Percentiles rank a stretch among this genome's conserved stretches.
Evolutionary conservation across 1,140 invertebrate species (phyloP).

Genomic region (Drosophila willistoni): DNA sequence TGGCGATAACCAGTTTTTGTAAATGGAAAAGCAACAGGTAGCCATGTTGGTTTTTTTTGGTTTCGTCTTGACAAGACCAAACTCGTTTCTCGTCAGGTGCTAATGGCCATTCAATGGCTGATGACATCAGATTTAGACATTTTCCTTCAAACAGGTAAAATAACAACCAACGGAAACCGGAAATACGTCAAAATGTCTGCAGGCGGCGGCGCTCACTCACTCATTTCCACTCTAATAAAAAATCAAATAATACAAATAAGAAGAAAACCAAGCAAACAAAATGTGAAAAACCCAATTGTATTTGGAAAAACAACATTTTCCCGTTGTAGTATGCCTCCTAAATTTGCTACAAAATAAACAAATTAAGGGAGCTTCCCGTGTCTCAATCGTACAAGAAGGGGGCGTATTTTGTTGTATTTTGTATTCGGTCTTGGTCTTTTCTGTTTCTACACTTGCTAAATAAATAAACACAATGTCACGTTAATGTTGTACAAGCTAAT

Average conservation of each 20-base stretch:
- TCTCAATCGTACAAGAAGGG: slow-evolving; percentile 30
- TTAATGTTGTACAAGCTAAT: slow-evolving; percentile 72
- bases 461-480: slow-evolving; percentile 76
- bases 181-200: slow-evolving; percentile 46
- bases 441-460: slow-evolving; percentile 53
- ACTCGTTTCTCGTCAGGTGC: slow-evolving; percentile 28
- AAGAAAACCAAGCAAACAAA: slow-evolving; percentile 13
- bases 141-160: slow-evolving; percentile 54
- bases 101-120: slow-evolving; percentile 48
- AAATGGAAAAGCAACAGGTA: slow-evolving; percentile 65
- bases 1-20: slow-evolving; percentile 64
- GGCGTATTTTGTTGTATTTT: slow-evolving; percentile 62
- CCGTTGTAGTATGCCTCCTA: slow-evolving; percentile 39
- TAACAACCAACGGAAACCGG: slow-evolving; percentile 75
- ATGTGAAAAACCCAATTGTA: slow-evolving; percentile 34
- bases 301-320: slow-evolving; percentile 54
- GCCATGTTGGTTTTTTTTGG: slow-evolving; percentile 27
- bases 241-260: not conserved
- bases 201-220: slow-evolving; percentile 47
- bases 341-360: slow-evolving; percentile 60
- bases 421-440: slow-evolving; percentile 14
- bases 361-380: slow-evolving; percentile 57
- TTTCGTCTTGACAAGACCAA: slow-evolving; percentile 2
- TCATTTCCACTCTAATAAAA: slow-evolving; percentile 32
- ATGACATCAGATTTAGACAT: slow-evolving; percentile 42